Evolutionary conservation across 2,797 vertebrate species (phyloP).

Genomic region (Peromyscus eremicus): DNA sequence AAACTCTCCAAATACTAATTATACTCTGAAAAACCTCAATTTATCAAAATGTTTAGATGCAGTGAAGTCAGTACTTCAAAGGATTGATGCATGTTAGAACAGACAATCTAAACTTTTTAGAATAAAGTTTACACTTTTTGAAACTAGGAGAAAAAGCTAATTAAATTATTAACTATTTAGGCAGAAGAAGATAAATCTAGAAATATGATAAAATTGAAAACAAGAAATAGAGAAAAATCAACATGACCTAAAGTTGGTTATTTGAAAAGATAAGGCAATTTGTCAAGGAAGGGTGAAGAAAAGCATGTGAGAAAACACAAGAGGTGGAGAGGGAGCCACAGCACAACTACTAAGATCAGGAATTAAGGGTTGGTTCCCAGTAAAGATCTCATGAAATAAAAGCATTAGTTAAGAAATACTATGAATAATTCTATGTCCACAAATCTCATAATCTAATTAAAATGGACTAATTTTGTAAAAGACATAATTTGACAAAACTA

Average conservation of each 20-base stretch:
- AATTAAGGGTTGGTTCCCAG: background rate
- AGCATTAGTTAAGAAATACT: background rate
- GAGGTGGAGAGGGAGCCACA: background rate
- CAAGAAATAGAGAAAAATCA: background rate
- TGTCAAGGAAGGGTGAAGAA: background rate
- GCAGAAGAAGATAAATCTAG: background rate
- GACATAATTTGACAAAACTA: background rate
- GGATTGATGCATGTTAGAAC: background rate
- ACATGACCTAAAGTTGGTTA: background rate
- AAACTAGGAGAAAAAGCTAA: background rate
- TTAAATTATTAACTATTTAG: background rate
- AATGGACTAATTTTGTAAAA: background rate
- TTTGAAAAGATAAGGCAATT: background rate
- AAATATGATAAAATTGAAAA: background rate
- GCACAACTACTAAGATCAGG: background rate
- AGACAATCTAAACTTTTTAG: background rate
- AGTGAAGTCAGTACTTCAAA: background rate
- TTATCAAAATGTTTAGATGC: background rate
- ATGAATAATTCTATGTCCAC: background rate
- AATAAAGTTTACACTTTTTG: background rate
- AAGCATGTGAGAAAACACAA: background rate
- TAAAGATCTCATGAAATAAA: background rate
- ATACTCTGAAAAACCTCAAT: background rate
- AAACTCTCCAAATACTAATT: slow-evolving; percentile 12
- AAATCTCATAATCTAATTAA: background rate